Conservation (phyloP, 2,113 vertebrate genomes). For the Chloroceryle aenea region DNA sequence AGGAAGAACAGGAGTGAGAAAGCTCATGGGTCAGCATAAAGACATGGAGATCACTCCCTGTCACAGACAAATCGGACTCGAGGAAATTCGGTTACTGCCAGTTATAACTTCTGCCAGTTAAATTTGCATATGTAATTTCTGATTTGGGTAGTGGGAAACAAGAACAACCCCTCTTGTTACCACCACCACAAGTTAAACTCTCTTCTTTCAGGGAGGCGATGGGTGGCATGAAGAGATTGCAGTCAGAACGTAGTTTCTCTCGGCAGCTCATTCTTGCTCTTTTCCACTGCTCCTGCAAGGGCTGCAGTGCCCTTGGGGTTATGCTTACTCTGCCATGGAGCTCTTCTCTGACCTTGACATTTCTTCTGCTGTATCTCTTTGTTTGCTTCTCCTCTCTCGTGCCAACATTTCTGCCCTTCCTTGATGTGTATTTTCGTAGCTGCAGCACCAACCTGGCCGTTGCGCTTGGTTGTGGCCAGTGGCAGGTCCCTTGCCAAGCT, state of each 20-base stretch:
- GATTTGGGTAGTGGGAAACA: not conserved
- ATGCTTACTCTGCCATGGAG: not conserved
- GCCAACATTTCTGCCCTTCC: not conserved
- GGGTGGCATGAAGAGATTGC: not conserved
- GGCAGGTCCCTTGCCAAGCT: not conserved
- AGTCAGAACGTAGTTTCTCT: not conserved
- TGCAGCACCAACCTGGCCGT: not conserved
- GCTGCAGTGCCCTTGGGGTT: not conserved
- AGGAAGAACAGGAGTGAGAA: not conserved
- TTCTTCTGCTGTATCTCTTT: not conserved
- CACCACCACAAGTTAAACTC: not conserved
- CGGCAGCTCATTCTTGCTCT: not conserved
- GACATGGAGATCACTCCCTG: not conserved
- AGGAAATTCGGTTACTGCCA: not conserved
- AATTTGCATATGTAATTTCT: not conserved
- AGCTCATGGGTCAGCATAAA: not conserved
- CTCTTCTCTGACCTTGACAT: accelerated
- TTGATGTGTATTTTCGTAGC: not conserved
- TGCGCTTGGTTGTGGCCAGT: not conserved
- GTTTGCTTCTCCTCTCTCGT: not conserved
- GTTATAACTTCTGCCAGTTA: not conserved
- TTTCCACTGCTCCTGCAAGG: not conserved
- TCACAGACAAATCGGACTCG: not conserved
- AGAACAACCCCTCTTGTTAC: not conserved
- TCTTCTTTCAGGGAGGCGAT: not conserved